These are phyloP conservation scores for Drosophila tanythrix DNA, from an alignment of 2,888 invertebrate species.

Conservation along the genomic window DNA sequence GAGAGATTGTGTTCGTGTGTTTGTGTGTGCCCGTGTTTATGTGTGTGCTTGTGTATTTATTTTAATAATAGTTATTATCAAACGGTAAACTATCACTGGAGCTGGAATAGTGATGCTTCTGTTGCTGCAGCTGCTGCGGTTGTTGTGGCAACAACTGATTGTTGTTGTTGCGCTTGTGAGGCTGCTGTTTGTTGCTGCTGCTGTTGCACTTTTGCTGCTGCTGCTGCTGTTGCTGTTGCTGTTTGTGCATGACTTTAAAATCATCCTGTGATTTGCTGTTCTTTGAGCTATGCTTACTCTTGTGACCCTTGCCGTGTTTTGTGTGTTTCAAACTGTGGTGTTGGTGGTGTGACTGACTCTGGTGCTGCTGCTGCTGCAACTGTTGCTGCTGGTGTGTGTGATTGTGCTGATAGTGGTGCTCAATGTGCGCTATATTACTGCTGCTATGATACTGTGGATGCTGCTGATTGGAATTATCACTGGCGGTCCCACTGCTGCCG, in stretches of 20 bases:
- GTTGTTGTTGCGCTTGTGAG: conserved; percentile 58
- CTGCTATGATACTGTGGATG: conserved; percentile 70
- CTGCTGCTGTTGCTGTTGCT: conserved; percentile 42
- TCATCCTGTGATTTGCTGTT: conserved; percentile 75
- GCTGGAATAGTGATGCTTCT: conserved; percentile 76
- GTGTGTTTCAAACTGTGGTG: conserved; percentile 81
- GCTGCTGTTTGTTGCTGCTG: conserved; percentile 49
- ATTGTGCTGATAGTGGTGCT: conserved; percentile 78
- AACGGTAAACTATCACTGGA: conserved; percentile 84
- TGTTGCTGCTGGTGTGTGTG: conserved; percentile 49
- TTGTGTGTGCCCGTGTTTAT: conserved; percentile 24
- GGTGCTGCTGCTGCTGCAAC: conserved; percentile 28
- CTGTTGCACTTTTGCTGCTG: conserved; percentile 45
- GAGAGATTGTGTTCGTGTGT: conserved; percentile 20
- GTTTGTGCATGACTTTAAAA: conserved; percentile 72
- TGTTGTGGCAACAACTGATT: conserved; percentile 62
- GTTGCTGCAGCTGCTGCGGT: conserved; percentile 54
- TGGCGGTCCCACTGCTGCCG: conserved; percentile 77
- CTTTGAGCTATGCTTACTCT: conserved; percentile 68
- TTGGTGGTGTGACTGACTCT: conserved; percentile 39
- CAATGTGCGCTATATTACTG: conserved; percentile 74
- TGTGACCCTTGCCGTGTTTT: conserved; percentile 71
- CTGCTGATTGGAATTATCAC: conserved; percentile 68
- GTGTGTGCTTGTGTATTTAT: conserved; percentile 19
- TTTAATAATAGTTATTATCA: conserved; percentile 82